These are phyloP conservation scores for Lacerta viridis DNA, from an alignment of 2,797 vertebrate genomes.

Conservation along the genomic window DNA sequence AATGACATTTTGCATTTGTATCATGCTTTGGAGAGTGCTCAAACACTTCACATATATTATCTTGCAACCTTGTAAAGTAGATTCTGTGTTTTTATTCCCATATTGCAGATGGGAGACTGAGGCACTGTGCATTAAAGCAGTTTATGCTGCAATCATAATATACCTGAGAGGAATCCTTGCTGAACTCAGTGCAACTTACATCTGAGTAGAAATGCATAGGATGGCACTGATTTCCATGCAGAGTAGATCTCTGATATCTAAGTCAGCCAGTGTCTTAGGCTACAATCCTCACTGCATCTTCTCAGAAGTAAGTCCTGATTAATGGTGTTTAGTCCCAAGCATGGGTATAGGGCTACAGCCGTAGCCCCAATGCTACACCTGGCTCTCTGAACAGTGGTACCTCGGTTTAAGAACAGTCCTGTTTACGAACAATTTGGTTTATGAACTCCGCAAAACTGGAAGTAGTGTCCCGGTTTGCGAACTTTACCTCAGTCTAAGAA, in stretches of 20 bases:
- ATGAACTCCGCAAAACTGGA: too few species aligned
- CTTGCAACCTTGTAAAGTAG: background rate
- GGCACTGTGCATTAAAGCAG: background rate
- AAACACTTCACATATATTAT: background rate
- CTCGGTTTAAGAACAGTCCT: too few species aligned
- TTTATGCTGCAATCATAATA: background rate
- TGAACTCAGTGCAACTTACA: background rate
- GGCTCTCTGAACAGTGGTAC: background rate
- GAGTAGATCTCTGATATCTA: background rate
- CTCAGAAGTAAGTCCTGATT: too few species aligned
- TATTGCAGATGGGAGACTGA: background rate
- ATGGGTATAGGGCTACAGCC: background rate
- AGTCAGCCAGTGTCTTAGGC: background rate
- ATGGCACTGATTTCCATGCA: too few species aligned
- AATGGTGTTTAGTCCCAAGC: too few species aligned
- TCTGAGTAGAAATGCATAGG: too few species aligned
- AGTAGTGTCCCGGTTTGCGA: too few species aligned
- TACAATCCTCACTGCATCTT: background rate
- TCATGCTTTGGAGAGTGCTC: background rate
- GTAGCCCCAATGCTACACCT: background rate
- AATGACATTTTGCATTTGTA: background rate
- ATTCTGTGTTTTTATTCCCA: background rate
- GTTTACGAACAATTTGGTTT: too few species aligned
- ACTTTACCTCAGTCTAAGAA: too few species aligned
- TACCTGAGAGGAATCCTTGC: background rate